phyloP scores from a whole-genome alignment of 1,140 invertebrate species.

The Zaprionus camerounensis region DNA sequence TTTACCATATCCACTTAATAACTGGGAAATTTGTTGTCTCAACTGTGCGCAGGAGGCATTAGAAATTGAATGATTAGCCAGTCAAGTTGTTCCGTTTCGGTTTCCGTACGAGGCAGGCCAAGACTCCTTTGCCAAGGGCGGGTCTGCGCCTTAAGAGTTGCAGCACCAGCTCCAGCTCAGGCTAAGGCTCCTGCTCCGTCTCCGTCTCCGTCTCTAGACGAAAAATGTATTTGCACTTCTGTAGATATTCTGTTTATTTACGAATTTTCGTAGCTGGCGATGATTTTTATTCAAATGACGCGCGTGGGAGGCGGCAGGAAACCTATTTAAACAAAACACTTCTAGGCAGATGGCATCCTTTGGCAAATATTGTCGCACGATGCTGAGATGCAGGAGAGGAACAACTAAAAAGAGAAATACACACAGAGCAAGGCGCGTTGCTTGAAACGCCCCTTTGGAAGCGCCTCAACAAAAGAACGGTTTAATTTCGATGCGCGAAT shows the following conservation, averaged over 20 bases:
- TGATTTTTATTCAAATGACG: constrained; percentile 59
- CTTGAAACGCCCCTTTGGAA: constrained; percentile 9
- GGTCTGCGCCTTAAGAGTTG: constrained; percentile 1
- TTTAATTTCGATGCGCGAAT: constrained; percentile 68
- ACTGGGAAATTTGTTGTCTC: constrained; percentile 35
- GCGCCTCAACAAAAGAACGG: constrained; percentile 12
- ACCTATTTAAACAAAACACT: constrained; percentile 82
- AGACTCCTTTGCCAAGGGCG: not conserved
- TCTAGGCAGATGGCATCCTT: constrained; percentile 77
- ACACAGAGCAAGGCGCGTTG: constrained; percentile 47
- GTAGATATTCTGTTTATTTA: constrained; percentile 77
- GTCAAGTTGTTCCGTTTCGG: constrained; percentile 2
- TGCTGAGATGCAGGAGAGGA: constrained; percentile 42
- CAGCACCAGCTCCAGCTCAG: not conserved
- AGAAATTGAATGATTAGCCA: constrained; percentile 55
- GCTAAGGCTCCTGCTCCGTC: not conserved
- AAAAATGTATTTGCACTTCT: constrained; percentile 73
- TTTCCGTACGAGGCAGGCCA: not conserved
- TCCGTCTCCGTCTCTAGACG: constrained; percentile 41
- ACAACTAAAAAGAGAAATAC: constrained; percentile 34
- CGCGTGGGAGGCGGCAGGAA: constrained; percentile 48
- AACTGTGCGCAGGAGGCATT: constrained; percentile 32
- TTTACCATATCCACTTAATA: constrained; percentile 44
- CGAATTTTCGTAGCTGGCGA: constrained; percentile 62
- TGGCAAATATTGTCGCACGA: constrained; percentile 72